phyloP scores from a whole-genome alignment of 2,797 vertebrate species.

The Liparis tanakae region DNA sequence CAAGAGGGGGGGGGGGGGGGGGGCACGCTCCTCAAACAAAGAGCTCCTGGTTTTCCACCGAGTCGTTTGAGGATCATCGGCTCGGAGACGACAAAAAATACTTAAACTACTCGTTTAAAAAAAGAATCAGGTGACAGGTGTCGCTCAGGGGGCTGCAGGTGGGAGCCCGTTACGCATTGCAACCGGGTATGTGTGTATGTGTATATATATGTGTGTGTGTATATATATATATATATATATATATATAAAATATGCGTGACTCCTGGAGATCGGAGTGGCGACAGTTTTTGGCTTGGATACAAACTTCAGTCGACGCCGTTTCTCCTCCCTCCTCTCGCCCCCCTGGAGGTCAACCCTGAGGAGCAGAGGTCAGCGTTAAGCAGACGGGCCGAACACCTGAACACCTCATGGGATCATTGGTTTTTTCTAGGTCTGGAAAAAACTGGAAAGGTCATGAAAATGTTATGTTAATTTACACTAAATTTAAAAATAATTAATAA shows the following conservation, averaged over 20 bases:
- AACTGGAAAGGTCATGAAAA: too few relatives aligned
- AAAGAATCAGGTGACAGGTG: conserved; percentile 8
- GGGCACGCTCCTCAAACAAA: too few relatives aligned
- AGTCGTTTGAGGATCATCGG: not conserved
- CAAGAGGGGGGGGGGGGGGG: not conserved
- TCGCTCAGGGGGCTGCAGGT: not conserved
- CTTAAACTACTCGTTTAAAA: conserved; percentile 20
- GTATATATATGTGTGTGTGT: too few relatives aligned
- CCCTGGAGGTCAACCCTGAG: conserved; percentile 65
- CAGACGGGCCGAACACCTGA: too few relatives aligned
- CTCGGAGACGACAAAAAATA: conserved; percentile 8
- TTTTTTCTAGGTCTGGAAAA: too few relatives aligned
- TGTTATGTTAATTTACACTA: too few relatives aligned
- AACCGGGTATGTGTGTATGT: too few relatives aligned
- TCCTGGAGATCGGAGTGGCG: conserved; percentile 32
- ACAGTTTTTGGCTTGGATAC: conserved; percentile 47
- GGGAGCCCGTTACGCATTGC: not conserved
- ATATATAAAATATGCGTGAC: not conserved
- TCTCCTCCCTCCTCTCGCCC: conserved; percentile 45
- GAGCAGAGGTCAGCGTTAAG: not conserved
- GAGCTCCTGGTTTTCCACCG: too few relatives aligned
- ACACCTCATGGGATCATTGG: too few relatives aligned
- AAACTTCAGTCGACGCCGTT: conserved; percentile 48
- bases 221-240: too few relatives aligned
- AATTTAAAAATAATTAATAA: too few relatives aligned